Evolutionary conservation across 2,113 vertebrate genomes (phyloP).

Genomic region (Hirundichthys speculiger): DNA sequence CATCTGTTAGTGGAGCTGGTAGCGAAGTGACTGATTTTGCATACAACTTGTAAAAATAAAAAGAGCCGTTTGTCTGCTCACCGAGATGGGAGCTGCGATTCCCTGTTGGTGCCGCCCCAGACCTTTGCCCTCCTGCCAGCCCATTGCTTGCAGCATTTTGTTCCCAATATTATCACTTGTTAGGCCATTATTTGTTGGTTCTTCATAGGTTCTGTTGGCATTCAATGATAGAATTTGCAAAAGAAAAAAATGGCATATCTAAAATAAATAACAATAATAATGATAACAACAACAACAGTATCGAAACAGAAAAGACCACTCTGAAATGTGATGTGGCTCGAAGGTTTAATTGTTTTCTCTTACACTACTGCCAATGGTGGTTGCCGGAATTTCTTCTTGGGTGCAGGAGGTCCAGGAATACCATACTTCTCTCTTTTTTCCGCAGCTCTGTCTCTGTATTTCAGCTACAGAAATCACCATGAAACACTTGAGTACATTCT

Average conservation of each 20-base stretch:
- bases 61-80: neutral
- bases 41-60: too few species aligned
- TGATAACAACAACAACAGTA: too few species aligned
- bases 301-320: neutral
- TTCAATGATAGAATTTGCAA: neutral
- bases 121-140: constrained; percentile 96
- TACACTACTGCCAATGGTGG: constrained; percentile 58
- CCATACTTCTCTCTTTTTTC: constrained; percentile 97
- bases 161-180: constrained; percentile 97
- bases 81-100: constrained; percentile 95
- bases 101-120: constrained; percentile 96
- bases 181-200: constrained; percentile 95
- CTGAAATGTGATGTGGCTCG: neutral
- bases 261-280: too few species aligned
- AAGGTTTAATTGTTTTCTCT: neutral
- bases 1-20: too few species aligned
- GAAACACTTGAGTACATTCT: neutral
- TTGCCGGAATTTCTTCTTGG: constrained; percentile 93
- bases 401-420: constrained; percentile 94
- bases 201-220: constrained; percentile 88
- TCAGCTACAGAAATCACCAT: constrained; percentile 81
- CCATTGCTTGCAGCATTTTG: constrained; percentile 99
- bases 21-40: too few species aligned
- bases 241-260: neutral
- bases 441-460: constrained; percentile 96